Base-by-base conservation (phyloP, 2,888 invertebrate species). In the Erebia palarica region DNA sequence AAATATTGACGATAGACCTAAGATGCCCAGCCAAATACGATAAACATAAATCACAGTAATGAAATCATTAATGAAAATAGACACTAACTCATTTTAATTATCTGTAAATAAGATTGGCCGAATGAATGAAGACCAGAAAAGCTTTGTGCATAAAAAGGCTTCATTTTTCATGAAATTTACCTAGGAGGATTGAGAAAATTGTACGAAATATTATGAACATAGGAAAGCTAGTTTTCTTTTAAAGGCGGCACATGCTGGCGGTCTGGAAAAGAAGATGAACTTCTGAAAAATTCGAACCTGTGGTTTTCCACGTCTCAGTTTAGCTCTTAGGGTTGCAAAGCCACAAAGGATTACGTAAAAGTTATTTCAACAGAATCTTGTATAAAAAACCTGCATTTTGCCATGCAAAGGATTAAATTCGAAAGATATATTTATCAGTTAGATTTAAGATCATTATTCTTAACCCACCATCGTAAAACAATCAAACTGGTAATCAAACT, bases 41-140 rank as follows among this genome's bases (percentile, higher is more conserved):
- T 58, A 65, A 68, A 61, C 59, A 69, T 57, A 63, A 49, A 69
- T 58, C 57, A 59, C 21, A 64, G 9, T 65, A 58, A 49, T 64
- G 47, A 69, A 64, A 49, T 21, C 63, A 44, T 57, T 61, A 69
- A 47, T 57, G 55, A 27, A 57, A 63, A 63, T 61, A 63, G 65
- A 55, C 36, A 11, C 16, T 42, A 44, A 57, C 11, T 7, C 49
- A 16, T 18, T 63, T 21, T 9, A 63, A 21, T 57, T 21, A 57
- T 57, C 36, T 9, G 16, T 51, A 16, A 67, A 49, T 14, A 36
- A n/a, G 13, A 9, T 60, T 36, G 18, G 16, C 10, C 21, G 36
- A 49, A 36, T 27, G 42, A 18, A 61, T 0, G 42, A 18, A 61
- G 0, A 47, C 47, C 21, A 63, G 21, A 63, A 59, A n/a, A 36